A percentile compares a stretch with the other conserved stretches of the same genome.
Evolutionary conservation across 2,888 invertebrate genomes (phyloP).

Genomic region (Rotaria sp.): DNA sequence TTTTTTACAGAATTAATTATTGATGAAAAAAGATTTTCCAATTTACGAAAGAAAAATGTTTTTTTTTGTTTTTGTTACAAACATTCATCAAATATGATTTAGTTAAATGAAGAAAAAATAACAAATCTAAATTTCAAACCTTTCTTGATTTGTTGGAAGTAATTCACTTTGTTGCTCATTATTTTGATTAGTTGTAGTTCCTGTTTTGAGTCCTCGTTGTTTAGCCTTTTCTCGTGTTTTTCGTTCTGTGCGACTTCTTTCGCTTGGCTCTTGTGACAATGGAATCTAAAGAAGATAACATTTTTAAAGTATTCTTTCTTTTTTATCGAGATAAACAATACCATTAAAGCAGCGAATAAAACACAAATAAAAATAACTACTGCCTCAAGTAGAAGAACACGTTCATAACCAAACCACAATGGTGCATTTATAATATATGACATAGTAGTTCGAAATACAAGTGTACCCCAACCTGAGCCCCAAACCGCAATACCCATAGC

Average conservation of each 20-base stretch:
- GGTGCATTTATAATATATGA: background rate
- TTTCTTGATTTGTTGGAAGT: background rate
- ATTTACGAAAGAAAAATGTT: no score
- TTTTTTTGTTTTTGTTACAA: no score
- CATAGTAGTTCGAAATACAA: slow-evolving; percentile 68
- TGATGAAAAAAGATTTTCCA: no score
- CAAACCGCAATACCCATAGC: slow-evolving; percentile 74
- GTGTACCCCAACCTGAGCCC: slow-evolving; percentile 86
- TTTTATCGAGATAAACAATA: background rate
- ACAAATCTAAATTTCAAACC: background rate
- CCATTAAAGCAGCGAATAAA: slow-evolving; percentile 52
- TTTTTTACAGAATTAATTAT: no score
- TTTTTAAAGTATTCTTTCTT: no score
- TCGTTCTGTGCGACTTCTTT: background rate
- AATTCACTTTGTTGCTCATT: background rate
- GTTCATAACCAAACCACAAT: background rate
- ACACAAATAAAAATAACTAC: slow-evolving; percentile 78
- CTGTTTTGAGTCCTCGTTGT: background rate
- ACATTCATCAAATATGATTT: no score
- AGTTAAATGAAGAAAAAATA: no score
- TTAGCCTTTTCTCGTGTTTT: background rate
- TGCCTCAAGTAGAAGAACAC: background rate
- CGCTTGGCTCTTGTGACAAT: background rate
- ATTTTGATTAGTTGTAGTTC: background rate
- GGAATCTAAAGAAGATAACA: no score